Evolutionary conservation across 2,888 invertebrate species (phyloP).

Genomic region (Lasioglossum pauxillum): DNA sequence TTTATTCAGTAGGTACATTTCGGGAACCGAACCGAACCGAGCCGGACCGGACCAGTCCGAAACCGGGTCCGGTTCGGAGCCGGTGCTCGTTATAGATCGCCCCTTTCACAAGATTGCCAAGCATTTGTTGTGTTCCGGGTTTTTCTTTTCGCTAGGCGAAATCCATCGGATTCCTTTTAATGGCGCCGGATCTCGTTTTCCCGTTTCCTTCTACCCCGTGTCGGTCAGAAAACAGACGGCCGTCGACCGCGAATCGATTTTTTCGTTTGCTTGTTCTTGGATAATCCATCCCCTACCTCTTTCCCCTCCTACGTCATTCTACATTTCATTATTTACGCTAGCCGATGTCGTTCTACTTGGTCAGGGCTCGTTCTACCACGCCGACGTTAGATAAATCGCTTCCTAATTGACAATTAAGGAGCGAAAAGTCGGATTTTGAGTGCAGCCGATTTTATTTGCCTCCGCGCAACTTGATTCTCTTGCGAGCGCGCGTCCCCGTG

Average conservation of each 20-base stretch:
- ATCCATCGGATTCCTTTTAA: conserved; percentile 35
- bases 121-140: conserved; percentile 50
- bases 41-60: background rate
- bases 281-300: background rate
- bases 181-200: background rate
- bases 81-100: conserved; percentile 56
- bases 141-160: conserved; percentile 29
- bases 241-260: conserved; percentile 1
- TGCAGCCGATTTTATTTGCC: background rate
- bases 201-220: conserved; percentile 3
- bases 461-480: background rate
- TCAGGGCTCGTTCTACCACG: background rate
- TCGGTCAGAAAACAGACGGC: background rate
- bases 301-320: background rate
- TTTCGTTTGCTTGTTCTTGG: conserved; percentile 7
- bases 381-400: background rate
- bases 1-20: conserved; percentile 61
- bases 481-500: background rate
- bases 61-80: background rate
- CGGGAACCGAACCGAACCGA: conserved; percentile 43
- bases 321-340: conserved; percentile 4
- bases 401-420: conserved; percentile 1
- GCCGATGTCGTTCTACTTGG: background rate
- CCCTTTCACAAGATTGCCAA: conserved; percentile 51
- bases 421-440: background rate